These are phyloP conservation scores for Bufo bufo DNA, from an alignment of 2,113 vertebrate species.

Conservation along the genomic window DNA sequence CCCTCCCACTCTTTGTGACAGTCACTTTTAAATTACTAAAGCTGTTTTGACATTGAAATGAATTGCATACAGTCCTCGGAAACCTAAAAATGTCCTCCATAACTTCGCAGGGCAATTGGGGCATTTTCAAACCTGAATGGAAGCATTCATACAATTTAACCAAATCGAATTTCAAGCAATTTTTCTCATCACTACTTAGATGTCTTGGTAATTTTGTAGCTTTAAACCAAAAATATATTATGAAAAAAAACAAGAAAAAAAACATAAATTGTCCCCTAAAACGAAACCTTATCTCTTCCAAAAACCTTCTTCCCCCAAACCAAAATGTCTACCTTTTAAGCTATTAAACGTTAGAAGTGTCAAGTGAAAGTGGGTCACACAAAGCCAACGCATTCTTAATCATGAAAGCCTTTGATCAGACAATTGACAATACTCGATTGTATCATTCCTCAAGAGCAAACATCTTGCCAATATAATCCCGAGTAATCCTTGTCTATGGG, in stretches of 20 bases:
- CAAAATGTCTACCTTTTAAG: slow-evolving; percentile 1
- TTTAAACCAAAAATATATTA: background rate
- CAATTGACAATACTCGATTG: slow-evolving; percentile 29
- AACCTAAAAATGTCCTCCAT: too few relatives aligned
- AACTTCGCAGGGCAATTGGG: too few relatives aligned
- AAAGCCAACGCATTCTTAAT: slow-evolving; percentile 5
- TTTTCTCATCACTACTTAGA: too few relatives aligned
- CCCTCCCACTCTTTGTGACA: too few relatives aligned
- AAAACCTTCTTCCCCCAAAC: background rate
- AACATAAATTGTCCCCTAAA: background rate
- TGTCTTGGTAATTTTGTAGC: background rate
- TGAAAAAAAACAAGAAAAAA: background rate
- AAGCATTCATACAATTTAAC: too few relatives aligned
- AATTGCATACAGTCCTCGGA: too few relatives aligned
- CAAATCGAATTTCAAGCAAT: too few relatives aligned
- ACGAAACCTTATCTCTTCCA: background rate
- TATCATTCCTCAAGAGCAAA: slow-evolving; percentile 47
- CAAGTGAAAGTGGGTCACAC: slow-evolving; percentile 27
- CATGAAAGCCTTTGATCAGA: slow-evolving; percentile 32
- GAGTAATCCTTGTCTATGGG: slow-evolving; percentile 48
- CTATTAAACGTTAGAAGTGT: background rate
- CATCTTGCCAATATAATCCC: slow-evolving; percentile 52
- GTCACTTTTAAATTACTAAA: too few relatives aligned
- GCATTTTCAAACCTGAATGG: too few relatives aligned
- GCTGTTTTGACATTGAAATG: too few relatives aligned